phyloP scores from a whole-genome alignment of 1,140 invertebrate species.

The Magallana angulata region DNA sequence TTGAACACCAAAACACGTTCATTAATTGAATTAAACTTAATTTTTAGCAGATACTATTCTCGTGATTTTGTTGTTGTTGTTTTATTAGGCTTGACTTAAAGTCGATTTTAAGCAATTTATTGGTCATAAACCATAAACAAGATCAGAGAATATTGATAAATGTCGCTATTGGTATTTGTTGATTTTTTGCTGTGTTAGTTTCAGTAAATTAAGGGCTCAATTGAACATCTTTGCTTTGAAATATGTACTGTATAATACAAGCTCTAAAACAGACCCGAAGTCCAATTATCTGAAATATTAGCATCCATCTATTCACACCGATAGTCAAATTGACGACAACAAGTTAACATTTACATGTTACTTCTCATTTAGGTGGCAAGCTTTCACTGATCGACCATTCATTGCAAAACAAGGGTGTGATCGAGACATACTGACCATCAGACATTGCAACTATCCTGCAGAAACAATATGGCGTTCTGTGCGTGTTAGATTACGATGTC shows the following conservation, averaged over 20 bases:
- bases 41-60: not conserved
- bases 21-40: conserved; percentile 2
- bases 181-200: not conserved
- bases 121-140: not conserved
- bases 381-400: not conserved
- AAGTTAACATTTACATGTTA: not conserved
- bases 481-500: conserved; percentile 21
- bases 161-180: not conserved
- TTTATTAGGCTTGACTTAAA: not conserved
- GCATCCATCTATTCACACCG: not conserved
- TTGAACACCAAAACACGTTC: conserved; percentile 14
- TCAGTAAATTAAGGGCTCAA: not conserved
- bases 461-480: conserved; percentile 27
- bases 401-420: conserved; percentile 25
- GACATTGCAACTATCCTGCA: conserved; percentile 18
- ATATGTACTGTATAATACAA: not conserved
- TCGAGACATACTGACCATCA: not conserved
- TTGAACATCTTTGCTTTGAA: not conserved
- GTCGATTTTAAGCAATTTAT: no score
- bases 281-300: not conserved
- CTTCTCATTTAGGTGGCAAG: not conserved
- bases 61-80: not conserved
- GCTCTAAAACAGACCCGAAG: not conserved
- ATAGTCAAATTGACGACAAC: not conserved
- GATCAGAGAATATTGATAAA: not conserved